Percentiles rank a stretch among this genome's conserved stretches.
Conservation (phyloP, 1,140 invertebrate genomes). For the Galleria mellonella region DNA sequence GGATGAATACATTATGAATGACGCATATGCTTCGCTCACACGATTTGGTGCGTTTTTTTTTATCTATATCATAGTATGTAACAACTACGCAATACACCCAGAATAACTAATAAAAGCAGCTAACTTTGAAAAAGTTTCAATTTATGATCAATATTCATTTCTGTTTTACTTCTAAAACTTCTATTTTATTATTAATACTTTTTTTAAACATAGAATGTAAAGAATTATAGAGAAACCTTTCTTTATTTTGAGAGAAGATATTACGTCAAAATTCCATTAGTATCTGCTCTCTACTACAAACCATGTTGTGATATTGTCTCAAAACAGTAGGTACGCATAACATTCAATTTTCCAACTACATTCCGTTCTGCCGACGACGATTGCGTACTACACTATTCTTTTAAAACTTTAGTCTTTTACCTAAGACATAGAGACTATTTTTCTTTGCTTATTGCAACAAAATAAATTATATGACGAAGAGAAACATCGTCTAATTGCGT, state of each 20-base stretch:
- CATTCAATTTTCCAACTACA: neutral
- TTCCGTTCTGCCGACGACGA: slow-evolving; percentile 13
- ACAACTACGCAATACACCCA: neutral
- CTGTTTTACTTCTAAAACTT: no score
- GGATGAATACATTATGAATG: neutral
- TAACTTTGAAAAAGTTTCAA: neutral
- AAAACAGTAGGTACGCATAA: neutral
- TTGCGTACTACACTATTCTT: slow-evolving; percentile 12
- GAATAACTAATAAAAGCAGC: neutral
- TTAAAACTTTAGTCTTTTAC: neutral
- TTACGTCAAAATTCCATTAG: no score
- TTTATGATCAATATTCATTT: no score
- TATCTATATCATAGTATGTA: no score
- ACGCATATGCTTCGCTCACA: neutral
- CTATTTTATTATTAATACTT: no score
- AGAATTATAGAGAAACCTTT: no score
- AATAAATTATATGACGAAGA: slow-evolving; percentile 21
- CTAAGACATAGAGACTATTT: neutral
- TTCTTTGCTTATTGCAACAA: neutral
- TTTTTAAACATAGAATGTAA: no score
- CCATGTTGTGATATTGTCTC: neutral
- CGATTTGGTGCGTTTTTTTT: neutral
- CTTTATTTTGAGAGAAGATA: no score
- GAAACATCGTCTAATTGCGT: slow-evolving; percentile 26
- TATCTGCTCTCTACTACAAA: no score